Evolutionary conservation across 2,888 invertebrate genomes (phyloP).

Genomic region (Unio pictorum): DNA sequence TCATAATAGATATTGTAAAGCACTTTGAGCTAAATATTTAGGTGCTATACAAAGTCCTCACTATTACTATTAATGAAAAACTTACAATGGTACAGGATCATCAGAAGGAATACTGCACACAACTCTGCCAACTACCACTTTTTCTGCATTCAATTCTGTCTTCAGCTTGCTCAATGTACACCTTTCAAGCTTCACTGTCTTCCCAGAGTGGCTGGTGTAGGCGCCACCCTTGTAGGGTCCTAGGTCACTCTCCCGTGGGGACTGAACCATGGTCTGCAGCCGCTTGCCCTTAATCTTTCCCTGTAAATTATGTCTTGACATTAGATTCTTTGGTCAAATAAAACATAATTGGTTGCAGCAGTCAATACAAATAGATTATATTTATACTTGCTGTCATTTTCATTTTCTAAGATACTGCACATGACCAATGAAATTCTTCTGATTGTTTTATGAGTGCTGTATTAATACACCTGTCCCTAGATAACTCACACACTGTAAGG

Average conservation of each 20-base stretch:
- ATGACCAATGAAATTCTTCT: too few species aligned
- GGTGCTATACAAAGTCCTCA: too few species aligned
- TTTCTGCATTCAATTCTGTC: slow-evolving; percentile 79
- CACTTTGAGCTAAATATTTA: too few species aligned
- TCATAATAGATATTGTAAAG: too few species aligned
- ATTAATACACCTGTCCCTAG: too few species aligned
- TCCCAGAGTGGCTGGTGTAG: slow-evolving; percentile 74
- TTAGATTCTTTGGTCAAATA: background rate
- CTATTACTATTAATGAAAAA: slow-evolving; percentile 12
- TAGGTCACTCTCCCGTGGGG: slow-evolving; percentile 76
- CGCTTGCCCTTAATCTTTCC: slow-evolving; percentile 83
- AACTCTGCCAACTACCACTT: slow-evolving; percentile 83
- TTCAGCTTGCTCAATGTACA: slow-evolving; percentile 75
- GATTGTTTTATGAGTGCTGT: too few species aligned
- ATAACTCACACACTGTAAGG: too few species aligned
- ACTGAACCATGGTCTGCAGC: slow-evolving; percentile 79
- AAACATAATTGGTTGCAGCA: background rate
- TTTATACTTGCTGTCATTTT: background rate
- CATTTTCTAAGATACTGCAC: too few species aligned
- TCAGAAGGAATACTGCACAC: slow-evolving; percentile 85
- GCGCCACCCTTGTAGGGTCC: slow-evolving; percentile 79
- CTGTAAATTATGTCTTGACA: slow-evolving; percentile 42
- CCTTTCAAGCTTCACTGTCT: slow-evolving; percentile 74
- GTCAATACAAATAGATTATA: background rate
- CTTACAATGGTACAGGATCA: slow-evolving; percentile 78